Base-by-base conservation (phyloP, 1,140 invertebrate genomes). In the Drosophila tropicalis region DNA sequence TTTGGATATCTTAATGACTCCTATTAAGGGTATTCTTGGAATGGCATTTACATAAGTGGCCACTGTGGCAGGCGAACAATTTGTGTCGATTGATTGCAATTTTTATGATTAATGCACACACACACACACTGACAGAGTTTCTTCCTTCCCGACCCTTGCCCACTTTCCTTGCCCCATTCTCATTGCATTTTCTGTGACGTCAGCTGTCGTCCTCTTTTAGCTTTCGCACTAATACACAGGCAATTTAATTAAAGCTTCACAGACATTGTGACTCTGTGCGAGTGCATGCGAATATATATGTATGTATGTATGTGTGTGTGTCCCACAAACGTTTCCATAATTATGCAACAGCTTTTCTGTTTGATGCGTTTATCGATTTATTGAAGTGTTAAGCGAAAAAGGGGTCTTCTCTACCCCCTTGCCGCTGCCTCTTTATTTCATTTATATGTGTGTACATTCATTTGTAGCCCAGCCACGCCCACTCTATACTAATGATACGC, bases 351-450 rank as follows among this genome's bases (percentile, higher is more conserved):
- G 83, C 72, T 85, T 85, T 81, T 85, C 81, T 78, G 70, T 84
- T 86, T 87, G 79, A 87, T 83, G 83, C 84, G 72, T 82, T 87
- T 87, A 87, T 87, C 83, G 84, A 87, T 87, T 87, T 83, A 87
- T 87, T 83, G 79, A 80, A 87, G 82, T 87, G 82, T 86, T 86
- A 86, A 86, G 85, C 79, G 77, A 76, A 72, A 81, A 81, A 57
- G 81, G 74, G 81, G 82, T 78, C 77, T 67, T 80, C 64, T 72
- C 69, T 65, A 68, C 40, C 65, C 68, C 75, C 79, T 61, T 71
- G 29, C 29, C 29, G 29, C 81, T 60, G 13, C 17, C 7, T n/a
- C 13, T 6, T 56, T 63, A 39, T 32, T 44, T 12, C 61, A 56
- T 39, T 32, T 2, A 36, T 22, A 29, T 29, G 0, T 44, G 25